phyloP scores from a whole-genome alignment of 53 echinoderm and acorn worm species.

The Temnopleurus reevesii region DNA sequence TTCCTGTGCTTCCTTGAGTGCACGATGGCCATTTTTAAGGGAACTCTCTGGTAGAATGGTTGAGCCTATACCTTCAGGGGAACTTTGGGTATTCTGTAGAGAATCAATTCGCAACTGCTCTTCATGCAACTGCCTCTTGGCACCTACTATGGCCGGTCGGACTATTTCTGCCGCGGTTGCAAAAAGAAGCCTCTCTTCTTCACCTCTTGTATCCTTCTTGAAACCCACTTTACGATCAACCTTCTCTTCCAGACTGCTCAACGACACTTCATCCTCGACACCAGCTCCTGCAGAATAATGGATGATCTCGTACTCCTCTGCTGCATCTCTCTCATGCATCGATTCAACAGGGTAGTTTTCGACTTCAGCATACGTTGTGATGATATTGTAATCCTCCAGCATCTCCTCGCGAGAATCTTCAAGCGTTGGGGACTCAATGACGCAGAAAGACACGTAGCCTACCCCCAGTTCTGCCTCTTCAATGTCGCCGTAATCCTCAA shows the following conservation, averaged over 20 bases:
- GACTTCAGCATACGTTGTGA: neutral
- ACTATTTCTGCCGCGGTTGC: slow-evolving; percentile 33
- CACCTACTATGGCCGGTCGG: neutral
- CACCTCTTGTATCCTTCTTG: neutral
- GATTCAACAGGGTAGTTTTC: neutral
- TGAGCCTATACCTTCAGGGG: neutral
- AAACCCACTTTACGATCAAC: neutral
- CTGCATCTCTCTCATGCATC: too few species aligned
- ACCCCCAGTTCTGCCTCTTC: neutral
- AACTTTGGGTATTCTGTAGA: neutral
- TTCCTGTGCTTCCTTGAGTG: neutral
- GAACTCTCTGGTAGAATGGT: neutral
- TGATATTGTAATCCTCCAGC: neutral
- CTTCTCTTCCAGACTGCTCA: neutral
- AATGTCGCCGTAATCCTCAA: neutral
- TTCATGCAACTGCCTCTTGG: neutral
- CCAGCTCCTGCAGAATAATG: too few species aligned
- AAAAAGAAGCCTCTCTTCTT: neutral
- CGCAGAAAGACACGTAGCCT: neutral
- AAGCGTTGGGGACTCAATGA: neutral
- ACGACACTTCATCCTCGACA: neutral
- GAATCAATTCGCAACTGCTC: neutral
- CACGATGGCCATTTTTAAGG: neutral
- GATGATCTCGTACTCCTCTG: too few species aligned
- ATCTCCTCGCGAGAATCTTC: neutral